phyloP scores from a whole-genome alignment of 2,888 invertebrate genomes.

The Cetonia aurata region DNA sequence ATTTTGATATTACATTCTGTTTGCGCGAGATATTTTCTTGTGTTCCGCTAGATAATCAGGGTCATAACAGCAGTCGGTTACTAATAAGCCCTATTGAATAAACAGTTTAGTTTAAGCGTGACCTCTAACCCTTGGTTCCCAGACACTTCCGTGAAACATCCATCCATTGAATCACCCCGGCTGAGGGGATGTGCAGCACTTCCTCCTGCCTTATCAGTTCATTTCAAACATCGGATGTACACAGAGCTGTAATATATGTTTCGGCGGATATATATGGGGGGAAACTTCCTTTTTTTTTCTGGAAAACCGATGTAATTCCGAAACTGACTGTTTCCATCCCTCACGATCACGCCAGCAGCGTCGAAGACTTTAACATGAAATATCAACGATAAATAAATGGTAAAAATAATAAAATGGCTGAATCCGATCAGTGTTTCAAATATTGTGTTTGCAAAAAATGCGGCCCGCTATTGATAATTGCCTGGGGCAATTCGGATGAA shows the following conservation, averaged over 20 bases:
- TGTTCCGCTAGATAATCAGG: conserved; percentile 47
- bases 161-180: conserved; percentile 56
- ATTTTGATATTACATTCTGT: too few relatives aligned
- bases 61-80: conserved; percentile 42
- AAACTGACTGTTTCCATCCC: conserved; percentile 4
- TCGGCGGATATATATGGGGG: conserved; percentile 49
- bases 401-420: too few relatives aligned
- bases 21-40: conserved; percentile 3
- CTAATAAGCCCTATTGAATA: conserved; percentile 52
- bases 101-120: conserved; percentile 50
- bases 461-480: too few relatives aligned
- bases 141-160: conserved; percentile 55
- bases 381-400: conserved; percentile 3
- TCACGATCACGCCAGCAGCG: not conserved
- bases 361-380: not conserved
- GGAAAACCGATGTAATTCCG: conserved; percentile 19
- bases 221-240: conserved; percentile 57
- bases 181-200: conserved; percentile 55
- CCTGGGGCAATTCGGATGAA: too few relatives aligned
- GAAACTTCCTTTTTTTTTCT: not conserved
- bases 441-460: too few relatives aligned
- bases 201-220: conserved; percentile 57
- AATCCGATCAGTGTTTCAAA: too few relatives aligned
- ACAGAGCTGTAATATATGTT: conserved; percentile 54
- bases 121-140: conserved; percentile 47